These are phyloP conservation scores for Emydoidea blandingii DNA, from an alignment of 2,797 vertebrate genomes.

Conservation along the genomic window DNA sequence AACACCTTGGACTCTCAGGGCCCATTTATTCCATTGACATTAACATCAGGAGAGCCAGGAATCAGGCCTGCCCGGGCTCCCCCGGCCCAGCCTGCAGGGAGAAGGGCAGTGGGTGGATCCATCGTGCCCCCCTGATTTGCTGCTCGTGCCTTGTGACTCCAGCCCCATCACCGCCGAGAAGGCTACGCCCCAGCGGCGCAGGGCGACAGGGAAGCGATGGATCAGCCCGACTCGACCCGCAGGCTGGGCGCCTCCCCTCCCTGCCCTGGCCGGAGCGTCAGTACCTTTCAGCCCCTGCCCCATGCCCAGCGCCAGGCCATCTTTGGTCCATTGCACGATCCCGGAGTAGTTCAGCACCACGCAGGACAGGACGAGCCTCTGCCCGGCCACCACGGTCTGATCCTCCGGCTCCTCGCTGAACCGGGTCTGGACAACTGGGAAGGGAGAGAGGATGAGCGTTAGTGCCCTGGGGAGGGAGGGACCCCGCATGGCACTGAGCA, in stretches of 20 bases:
- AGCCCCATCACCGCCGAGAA: no score
- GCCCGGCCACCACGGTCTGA: conserved; percentile 94
- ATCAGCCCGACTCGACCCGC: no score
- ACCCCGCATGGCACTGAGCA: no score
- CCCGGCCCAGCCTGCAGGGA: background rate
- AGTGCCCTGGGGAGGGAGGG: no score
- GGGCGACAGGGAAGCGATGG: background rate
- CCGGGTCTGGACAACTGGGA: conserved; percentile 85
- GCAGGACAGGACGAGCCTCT: conserved; percentile 90
- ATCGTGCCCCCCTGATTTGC: no score
- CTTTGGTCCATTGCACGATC: conserved; percentile 98
- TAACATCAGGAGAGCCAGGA: background rate
- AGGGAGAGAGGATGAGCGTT: background rate
- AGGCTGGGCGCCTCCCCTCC: background rate
- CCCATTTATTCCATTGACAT: background rate
- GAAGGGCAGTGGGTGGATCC: background rate
- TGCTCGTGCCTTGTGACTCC: no score
- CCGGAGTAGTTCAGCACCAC: conserved; percentile 96
- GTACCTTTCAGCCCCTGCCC: conserved; percentile 93
- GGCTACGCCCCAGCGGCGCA: no score
- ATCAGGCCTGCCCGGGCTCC: background rate
- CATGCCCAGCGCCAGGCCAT: conserved; percentile 93
- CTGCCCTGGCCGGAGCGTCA: fast-evolving
- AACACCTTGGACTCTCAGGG: background rate
- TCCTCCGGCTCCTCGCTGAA: conserved; percentile 95